Conservation (phyloP, 2,888 invertebrate species). For the Eudasyphora cyanicolor region DNA sequence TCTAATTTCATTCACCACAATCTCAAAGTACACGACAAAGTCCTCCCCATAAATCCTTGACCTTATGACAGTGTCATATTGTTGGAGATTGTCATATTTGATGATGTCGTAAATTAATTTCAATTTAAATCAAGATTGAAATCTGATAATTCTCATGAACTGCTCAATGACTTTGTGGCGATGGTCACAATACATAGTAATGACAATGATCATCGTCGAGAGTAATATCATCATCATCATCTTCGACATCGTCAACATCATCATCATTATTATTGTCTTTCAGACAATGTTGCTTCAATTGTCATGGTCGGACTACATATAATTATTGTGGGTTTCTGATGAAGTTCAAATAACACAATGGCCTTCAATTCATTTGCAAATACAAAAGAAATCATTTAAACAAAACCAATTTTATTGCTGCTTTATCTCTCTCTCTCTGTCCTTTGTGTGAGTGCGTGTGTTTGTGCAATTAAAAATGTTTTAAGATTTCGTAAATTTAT, state of each 20-base stretch:
- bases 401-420: not conserved
- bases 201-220: not conserved
- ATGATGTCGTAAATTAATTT: conserved; percentile 37
- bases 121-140: conserved; percentile 30
- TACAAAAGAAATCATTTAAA: not conserved
- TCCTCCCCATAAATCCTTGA: not conserved
- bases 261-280: no score
- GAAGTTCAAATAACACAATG: conserved; percentile 21
- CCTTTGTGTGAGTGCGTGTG: not conserved
- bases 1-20: not conserved
- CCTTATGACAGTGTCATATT: not conserved
- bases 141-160: conserved; percentile 34
- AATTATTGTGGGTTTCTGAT: not conserved
- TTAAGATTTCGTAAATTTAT: not conserved
- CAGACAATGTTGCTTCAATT: no score
- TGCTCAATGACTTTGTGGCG: not conserved
- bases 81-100: not conserved
- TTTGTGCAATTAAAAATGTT: conserved; percentile 10
- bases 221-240: not conserved
- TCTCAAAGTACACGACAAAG: no score
- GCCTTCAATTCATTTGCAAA: not conserved
- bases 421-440: no score
- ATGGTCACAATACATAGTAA: not conserved
- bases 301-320: no score
- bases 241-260: not conserved